Evolutionary conservation across 2,113 vertebrate species (phyloP).

Genomic region (Pseudorectes ferrugineus): DNA sequence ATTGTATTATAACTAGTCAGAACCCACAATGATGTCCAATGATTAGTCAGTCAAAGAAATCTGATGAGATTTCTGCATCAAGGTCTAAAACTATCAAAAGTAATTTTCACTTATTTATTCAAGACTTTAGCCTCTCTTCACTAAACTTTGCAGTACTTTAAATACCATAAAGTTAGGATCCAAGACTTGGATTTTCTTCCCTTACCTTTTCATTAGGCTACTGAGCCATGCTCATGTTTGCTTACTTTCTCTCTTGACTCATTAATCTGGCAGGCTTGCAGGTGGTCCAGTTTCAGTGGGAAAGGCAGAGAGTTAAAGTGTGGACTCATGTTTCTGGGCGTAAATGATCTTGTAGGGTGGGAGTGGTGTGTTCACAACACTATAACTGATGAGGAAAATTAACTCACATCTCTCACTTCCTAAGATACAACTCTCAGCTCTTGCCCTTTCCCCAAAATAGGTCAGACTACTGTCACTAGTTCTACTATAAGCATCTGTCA

Average conservation of each 20-base stretch:
- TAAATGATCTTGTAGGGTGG: not conserved
- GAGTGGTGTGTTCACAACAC: not conserved
- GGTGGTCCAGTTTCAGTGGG: not conserved
- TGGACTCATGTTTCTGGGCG: not conserved
- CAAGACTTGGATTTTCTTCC: not conserved
- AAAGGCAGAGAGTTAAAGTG: not conserved
- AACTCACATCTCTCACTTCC: not conserved
- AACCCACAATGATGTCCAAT: not conserved
- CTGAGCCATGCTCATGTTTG: not conserved
- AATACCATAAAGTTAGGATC: not conserved
- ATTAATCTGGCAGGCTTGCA: not conserved
- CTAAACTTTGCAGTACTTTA: not conserved
- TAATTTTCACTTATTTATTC: not conserved
- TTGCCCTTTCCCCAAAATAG: not conserved
- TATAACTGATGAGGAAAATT: not conserved
- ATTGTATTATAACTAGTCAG: not conserved
- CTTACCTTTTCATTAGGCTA: not conserved
- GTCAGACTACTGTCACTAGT: not conserved
- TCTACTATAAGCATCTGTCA: not conserved
- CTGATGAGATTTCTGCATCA: not conserved
- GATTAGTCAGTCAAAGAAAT: not conserved
- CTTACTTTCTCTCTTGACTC: not conserved
- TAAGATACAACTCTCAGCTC: not conserved
- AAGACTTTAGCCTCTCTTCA: not conserved
- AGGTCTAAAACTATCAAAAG: not conserved